Evolutionary conservation across 2,113 vertebrate genomes (phyloP), one percentile per base, ranked within the genome.

Genomic region (Cathartes aura): DNA sequence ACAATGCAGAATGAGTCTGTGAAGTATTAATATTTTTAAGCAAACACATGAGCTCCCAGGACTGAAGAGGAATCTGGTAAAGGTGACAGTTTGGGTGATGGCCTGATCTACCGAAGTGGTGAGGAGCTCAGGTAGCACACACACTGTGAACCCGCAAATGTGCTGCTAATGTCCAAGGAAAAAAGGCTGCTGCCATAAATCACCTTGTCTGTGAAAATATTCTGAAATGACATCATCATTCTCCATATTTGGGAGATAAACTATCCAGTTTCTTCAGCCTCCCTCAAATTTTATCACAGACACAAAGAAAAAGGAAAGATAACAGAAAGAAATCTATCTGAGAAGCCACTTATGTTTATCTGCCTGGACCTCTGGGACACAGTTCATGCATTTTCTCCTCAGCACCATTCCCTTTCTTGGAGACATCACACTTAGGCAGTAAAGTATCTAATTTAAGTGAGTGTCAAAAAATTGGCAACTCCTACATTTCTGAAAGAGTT

Each of bases 141-240:
- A 55, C 15, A 13, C 12, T 34, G 22, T 0, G 0, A 87, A 95
- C 45, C 52, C 12, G 12, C 17, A 85, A 63, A 36, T 0, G 0
- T 63, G 43, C n/a, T 60, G 59, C 47, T 87, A 9, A 59, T 12
- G 36, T 67, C 53, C 68, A 68, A 47, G 56, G 38, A 50, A 56
- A 48, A 91, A 59, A 55, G 52, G 36, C 36, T 96, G 47, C 45
- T 70, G 53, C 70, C n/a, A n/a, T 53, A 80, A 76, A 91, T 82
- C 68, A 48, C n/a, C 42, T 84, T 66, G 78, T 64, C 11, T 52
- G 23, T 16, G 45, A 29, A 94, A 89, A 91, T 56, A 59, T 30
- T 87, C 84, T 42, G 26, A 84, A 95, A 74, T 66, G 5, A 70
- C 73, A 82, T 53, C 7, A 79, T 66, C 29, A 68, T 62, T 55